Percentiles rank a stretch among this genome's conserved stretches.
Conservation (phyloP, 2,113 vertebrate genomes). For the Pomatorhinus ruficollis region DNA sequence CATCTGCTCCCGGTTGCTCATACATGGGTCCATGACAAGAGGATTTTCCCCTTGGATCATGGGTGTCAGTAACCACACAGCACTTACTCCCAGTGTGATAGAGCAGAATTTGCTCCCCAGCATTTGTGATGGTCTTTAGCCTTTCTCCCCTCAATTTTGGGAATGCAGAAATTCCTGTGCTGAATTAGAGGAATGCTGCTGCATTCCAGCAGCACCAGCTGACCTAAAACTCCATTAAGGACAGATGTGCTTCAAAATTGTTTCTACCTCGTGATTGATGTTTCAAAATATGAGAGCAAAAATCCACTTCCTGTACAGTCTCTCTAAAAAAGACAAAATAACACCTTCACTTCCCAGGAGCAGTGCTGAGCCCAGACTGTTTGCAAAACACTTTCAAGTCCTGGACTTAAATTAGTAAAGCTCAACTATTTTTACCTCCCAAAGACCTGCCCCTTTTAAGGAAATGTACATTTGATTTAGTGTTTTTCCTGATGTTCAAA, state of each 20-base stretch:
- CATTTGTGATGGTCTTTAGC: not conserved
- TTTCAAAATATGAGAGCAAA: not conserved
- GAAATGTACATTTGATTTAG: not conserved
- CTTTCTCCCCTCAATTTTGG: not conserved
- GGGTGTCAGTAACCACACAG: not conserved
- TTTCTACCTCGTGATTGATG: not conserved
- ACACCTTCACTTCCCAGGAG: not conserved
- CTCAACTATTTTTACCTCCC: conserved; percentile 3
- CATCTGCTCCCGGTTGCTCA: not conserved
- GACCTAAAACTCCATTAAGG: not conserved
- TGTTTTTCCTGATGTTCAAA: not conserved
- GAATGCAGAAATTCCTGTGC: not conserved
- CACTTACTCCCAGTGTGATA: not conserved
- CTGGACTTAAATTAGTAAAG: not conserved
- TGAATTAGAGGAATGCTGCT: not conserved
- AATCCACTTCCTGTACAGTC: not conserved
- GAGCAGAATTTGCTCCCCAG: not conserved
- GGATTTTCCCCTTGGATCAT: not conserved
- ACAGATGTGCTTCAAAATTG: not conserved
- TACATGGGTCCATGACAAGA: rapidly evolving
- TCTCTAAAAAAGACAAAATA: not conserved
- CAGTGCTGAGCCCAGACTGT: not conserved
- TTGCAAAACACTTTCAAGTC: not conserved
- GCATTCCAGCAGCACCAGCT: not conserved
- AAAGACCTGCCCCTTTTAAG: not conserved